Percentiles rank a stretch among this genome's conserved stretches.
Conservation (phyloP, 64 coral and sea anemone species). For the Dendronephthya gigantea region DNA sequence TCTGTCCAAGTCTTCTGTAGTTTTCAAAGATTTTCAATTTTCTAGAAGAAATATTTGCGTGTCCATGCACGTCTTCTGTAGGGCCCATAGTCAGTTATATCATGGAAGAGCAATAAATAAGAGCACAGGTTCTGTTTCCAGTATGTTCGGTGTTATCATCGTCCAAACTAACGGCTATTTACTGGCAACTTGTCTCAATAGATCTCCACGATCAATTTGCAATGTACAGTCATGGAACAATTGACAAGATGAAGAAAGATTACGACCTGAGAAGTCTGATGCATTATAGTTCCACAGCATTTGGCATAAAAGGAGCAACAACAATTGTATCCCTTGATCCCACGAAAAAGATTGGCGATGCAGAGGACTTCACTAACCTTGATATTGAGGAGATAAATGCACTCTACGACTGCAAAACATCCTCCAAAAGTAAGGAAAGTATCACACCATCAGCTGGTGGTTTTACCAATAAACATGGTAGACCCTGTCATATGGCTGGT, state of each 20-base stretch:
- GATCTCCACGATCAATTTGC: conserved; percentile 36
- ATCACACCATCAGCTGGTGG: no score
- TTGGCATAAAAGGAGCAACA: conserved; percentile 41
- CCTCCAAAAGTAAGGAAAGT: not conserved
- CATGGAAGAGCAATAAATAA: no score
- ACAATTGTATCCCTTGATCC: conserved; percentile 39
- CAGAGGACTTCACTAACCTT: conserved; percentile 19
- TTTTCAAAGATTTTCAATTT: no score
- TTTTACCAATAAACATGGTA: no score
- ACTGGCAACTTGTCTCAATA: not conserved
- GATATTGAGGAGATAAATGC: conserved; percentile 61
- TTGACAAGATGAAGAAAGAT: conserved; percentile 35
- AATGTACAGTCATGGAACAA: conserved; percentile 28
- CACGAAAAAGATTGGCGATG: conserved; percentile 25
- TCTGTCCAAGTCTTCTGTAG: no score
- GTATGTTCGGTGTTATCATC: no score
- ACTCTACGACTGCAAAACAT: conserved; percentile 44
- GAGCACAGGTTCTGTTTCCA: no score
- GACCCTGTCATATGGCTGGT: no score
- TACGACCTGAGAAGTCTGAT: conserved; percentile 51
- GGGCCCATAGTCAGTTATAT: no score
- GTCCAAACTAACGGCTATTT: not conserved
- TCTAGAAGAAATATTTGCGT: no score
- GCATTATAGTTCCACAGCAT: conserved; percentile 52
- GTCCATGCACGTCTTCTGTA: no score